Base-by-base conservation (phyloP, 2,888 invertebrate species). In the Adineta ricciae region DNA sequence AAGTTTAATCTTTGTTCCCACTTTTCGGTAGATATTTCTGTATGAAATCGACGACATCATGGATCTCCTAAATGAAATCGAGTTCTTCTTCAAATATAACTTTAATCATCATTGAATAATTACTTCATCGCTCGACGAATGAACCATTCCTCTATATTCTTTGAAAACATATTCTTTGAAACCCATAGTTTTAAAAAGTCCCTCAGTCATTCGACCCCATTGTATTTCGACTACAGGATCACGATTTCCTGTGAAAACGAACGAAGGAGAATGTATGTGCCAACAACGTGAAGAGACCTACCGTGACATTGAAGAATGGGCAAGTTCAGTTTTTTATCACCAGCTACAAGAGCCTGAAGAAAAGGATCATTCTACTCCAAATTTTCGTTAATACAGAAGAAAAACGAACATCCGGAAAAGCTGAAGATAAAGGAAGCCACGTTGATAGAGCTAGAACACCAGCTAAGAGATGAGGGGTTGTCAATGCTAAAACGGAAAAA, bases 221-320 rank as follows among this genome's bases (percentile, higher is more conserved):
- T 94, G 94, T 89, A 94, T 94, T 1, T 95, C 95, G 56, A 99
- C 96, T 85, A 99, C 93, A 16, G 95, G 96, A 92, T 99, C 99
- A 88, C 94, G 24, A 7, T 32, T 41, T 1, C 64, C 64, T 64
- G 32, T 32, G n/a, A n/a, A n/a, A n/a, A n/a, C n/a, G n/a, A n/a
- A n/a, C n/a, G n/a, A n/a, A n/a, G n/a, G n/a, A n/a, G n/a, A n/a
- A n/a, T n/a, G n/a, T n/a, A n/a, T n/a, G n/a, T n/a, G n/a, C n/a
- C n/a, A n/a, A n/a, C n/a, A n/a, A n/a, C n/a, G n/a, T n/a, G n/a
- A n/a, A n/a, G n/a, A 32, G 11, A 27, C 16, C 8, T 78, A 78
- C 78, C 78, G 41, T 78, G 78, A 38, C 78, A 78, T 41, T 78
- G 78, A 24, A 78, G 38, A 41, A 78, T 78, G 1, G 41, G 41